A percentile compares a stretch with the other conserved stretches of the same genome.
Evolutionary conservation across 1,140 invertebrate genomes (phyloP).

Genomic region (Notospermus geniculatus): DNA sequence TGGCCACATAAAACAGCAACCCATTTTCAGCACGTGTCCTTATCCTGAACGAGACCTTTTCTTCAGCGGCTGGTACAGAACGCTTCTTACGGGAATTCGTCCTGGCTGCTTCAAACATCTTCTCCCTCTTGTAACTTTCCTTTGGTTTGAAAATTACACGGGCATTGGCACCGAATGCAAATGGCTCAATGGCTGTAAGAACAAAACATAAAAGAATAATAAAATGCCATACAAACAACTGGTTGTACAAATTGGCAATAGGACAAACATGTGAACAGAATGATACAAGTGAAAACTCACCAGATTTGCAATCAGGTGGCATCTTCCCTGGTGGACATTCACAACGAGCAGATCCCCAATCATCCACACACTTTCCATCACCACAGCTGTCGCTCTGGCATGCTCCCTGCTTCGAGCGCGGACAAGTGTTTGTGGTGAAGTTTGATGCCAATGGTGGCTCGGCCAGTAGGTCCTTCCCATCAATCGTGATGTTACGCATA

Average conservation of each 20-base stretch:
- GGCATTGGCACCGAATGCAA: conserved; percentile 73
- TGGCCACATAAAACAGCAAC: background rate
- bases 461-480: conserved; percentile 63
- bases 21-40: background rate
- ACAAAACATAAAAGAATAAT: too few species aligned
- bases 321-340: conserved; percentile 65
- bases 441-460: conserved; percentile 3
- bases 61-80: background rate
- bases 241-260: too few species aligned
- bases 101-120: conserved; percentile 58
- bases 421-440: conserved; percentile 73
- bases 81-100: conserved; percentile 21
- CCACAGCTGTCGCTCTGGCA: conserved; percentile 62
- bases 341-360: conserved; percentile 65
- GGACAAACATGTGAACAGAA: too few species aligned
- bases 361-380: conserved; percentile 73
- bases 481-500: conserved; percentile 83
- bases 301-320: conserved; percentile 72
- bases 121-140: conserved; percentile 80
- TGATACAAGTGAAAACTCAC: too few species aligned
- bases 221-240: too few species aligned
- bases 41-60: conserved; percentile 8
- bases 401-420: conserved; percentile 56
- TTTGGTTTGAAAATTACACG: conserved; percentile 78
- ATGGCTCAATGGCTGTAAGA: conserved; percentile 70